Conservation (phyloP, 2,113 vertebrate genomes). For the Etheostoma cragini region DNA sequence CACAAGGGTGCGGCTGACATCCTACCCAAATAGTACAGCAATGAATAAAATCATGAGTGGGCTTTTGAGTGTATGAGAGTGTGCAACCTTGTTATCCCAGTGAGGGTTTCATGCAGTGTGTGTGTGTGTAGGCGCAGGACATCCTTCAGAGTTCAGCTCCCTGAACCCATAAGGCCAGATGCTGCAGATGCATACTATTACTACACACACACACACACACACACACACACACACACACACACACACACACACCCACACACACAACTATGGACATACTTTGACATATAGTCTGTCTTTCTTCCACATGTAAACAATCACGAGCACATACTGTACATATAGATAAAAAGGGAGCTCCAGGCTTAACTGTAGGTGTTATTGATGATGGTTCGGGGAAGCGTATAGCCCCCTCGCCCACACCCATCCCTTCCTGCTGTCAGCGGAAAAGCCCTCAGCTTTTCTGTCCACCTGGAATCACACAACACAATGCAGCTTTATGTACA, state of each 20-base stretch:
- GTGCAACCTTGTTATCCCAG: slow-evolving; percentile 57
- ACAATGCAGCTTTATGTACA: slow-evolving; percentile 66
- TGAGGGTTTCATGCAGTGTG: slow-evolving; percentile 55
- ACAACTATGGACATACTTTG: slow-evolving; percentile 29
- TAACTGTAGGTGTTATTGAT: slow-evolving; percentile 55
- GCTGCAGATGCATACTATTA: slow-evolving; percentile 56
- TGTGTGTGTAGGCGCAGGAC: slow-evolving; percentile 71
- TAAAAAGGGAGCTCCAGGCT: slow-evolving; percentile 17
- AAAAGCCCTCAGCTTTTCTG: slow-evolving; percentile 45
- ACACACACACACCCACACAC: slow-evolving; percentile 36
- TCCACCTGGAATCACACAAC: slow-evolving; percentile 52
- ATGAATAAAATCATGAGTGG: slow-evolving; percentile 70
- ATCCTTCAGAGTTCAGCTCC: slow-evolving; percentile 71
- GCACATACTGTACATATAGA: slow-evolving; percentile 46
- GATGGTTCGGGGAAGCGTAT: slow-evolving; percentile 42
- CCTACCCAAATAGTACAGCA: slow-evolving; percentile 55
- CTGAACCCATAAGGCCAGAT: slow-evolving; percentile 69
- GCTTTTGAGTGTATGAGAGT: slow-evolving; percentile 52
- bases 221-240: slow-evolving; percentile 22
- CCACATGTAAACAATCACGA: slow-evolving; percentile 58
- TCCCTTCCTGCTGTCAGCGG: slow-evolving; percentile 63
- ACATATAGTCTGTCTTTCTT: slow-evolving; percentile 49
- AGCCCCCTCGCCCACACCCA: slow-evolving; percentile 44
- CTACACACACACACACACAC: slow-evolving; percentile 21
- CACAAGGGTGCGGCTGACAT: slow-evolving; percentile 69